Conservation (phyloP, 1,140 invertebrate genomes). For the Solen grandis region DNA sequence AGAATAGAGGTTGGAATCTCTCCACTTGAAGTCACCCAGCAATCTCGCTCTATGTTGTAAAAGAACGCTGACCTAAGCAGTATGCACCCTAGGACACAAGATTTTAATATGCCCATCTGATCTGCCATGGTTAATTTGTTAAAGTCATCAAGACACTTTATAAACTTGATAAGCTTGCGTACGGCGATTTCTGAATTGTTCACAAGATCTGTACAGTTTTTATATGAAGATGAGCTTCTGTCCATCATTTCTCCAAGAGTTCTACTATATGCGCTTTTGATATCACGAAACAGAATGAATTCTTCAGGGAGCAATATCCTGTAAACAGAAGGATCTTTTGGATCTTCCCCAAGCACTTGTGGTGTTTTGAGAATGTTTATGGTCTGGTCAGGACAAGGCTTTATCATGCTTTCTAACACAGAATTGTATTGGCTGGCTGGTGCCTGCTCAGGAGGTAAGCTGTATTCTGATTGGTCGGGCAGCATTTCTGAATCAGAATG, state of each 20-base stretch:
- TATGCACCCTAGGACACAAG: constrained; percentile 71
- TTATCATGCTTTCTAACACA: neutral
- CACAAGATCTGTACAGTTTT: constrained; percentile 68
- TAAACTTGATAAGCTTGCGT: constrained; percentile 72
- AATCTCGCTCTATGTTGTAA: constrained; percentile 72
- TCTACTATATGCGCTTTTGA: constrained; percentile 59
- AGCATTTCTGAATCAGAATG: constrained; percentile 28
- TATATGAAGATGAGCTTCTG: constrained; percentile 56
- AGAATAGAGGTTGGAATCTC: constrained; percentile 77
- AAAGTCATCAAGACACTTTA: constrained; percentile 75
- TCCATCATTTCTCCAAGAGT: constrained; percentile 52
- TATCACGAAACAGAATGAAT: constrained; percentile 56
- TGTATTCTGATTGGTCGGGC: constrained; percentile 52
- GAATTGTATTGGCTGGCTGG: neutral
- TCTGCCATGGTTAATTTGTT: constrained; percentile 68
- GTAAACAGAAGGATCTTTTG: constrained; percentile 57
- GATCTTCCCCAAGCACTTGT: constrained; percentile 23
- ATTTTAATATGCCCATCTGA: constrained; percentile 70
- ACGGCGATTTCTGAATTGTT: constrained; percentile 75
- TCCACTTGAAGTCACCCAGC: constrained; percentile 72
- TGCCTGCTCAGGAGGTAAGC: neutral
- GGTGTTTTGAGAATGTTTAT: neutral
- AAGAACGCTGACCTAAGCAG: constrained; percentile 73
- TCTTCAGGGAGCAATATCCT: constrained; percentile 58
- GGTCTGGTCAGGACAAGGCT: neutral